phyloP scores from a whole-genome alignment of 1,140 invertebrate species.

The Argopecten irradians region DNA sequence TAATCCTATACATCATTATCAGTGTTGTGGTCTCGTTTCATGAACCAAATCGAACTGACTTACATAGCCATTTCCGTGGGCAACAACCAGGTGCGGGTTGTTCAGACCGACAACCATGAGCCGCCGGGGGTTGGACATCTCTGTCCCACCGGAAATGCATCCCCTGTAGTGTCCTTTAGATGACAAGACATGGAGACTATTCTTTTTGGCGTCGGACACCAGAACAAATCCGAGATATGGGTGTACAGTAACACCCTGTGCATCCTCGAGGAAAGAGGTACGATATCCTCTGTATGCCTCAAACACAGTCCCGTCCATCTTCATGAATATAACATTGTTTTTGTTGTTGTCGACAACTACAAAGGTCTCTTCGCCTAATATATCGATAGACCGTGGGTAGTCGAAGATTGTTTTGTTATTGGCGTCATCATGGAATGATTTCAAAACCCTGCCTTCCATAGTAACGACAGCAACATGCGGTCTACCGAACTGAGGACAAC shows the following conservation, averaged over 20 bases:
- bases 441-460: neutral
- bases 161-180: neutral
- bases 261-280: neutral
- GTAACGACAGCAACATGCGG: neutral
- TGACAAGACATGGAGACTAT: slow-evolving; percentile 21
- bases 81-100: neutral
- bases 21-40: neutral
- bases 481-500: neutral
- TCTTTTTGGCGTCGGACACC: neutral
- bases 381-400: neutral
- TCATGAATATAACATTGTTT: neutral
- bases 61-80: neutral
- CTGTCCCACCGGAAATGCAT: neutral
- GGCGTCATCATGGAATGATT: slow-evolving; percentile 3
- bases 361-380: neutral
- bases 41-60: neutral
- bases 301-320: neutral
- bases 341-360: slow-evolving; percentile 13
- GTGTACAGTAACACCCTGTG: neutral
- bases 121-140: neutral
- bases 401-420: neutral
- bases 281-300: neutral
- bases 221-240: neutral
- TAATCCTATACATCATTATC: neutral
- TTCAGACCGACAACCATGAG: neutral